Evolutionary conservation across 2,888 invertebrate species (phyloP).

Genomic region (Nemurella pictetii): DNA sequence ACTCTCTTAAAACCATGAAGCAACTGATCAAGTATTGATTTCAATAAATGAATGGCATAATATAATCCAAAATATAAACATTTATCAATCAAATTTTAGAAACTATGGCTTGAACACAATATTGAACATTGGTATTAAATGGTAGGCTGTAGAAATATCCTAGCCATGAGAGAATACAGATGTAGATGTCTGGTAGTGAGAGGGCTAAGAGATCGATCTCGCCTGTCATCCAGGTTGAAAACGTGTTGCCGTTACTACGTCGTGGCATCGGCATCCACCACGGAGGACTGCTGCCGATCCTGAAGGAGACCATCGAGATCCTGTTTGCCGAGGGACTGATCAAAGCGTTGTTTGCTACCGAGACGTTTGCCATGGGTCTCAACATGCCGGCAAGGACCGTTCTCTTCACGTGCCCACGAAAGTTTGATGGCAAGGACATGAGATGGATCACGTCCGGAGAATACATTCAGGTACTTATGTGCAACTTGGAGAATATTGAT

Average conservation of each 20-base stretch:
- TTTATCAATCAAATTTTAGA: too few species aligned
- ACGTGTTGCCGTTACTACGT: slow-evolving; percentile 87
- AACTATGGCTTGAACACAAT: too few species aligned
- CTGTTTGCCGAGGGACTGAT: slow-evolving; percentile 96
- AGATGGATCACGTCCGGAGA: slow-evolving; percentile 96
- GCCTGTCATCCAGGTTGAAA: slow-evolving; percentile 57
- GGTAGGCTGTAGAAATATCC: too few species aligned
- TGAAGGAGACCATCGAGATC: slow-evolving; percentile 99
- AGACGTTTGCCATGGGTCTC: slow-evolving; percentile 99
- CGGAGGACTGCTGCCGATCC: slow-evolving; percentile 88
- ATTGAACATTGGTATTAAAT: too few species aligned
- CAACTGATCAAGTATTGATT: too few species aligned
- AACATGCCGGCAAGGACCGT: slow-evolving; percentile 99
- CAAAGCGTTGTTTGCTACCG: slow-evolving; percentile 98
- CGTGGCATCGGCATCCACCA: slow-evolving; percentile 99
- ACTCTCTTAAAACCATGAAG: too few species aligned
- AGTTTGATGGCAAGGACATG: slow-evolving; percentile 96
- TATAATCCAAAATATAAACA: too few species aligned
- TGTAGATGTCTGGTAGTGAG: too few species aligned
- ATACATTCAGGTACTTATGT: slow-evolving; percentile 72
- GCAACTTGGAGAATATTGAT: too few species aligned
- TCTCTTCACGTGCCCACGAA: slow-evolving; percentile 90
- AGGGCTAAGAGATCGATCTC: too few species aligned
- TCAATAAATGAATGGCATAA: too few species aligned
- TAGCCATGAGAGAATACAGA: too few species aligned